Percentiles rank a stretch among this genome's conserved stretches.
phyloP scores from a whole-genome alignment of 2,888 invertebrate genomes.

The Pyrocoelia pectoralis region DNA sequence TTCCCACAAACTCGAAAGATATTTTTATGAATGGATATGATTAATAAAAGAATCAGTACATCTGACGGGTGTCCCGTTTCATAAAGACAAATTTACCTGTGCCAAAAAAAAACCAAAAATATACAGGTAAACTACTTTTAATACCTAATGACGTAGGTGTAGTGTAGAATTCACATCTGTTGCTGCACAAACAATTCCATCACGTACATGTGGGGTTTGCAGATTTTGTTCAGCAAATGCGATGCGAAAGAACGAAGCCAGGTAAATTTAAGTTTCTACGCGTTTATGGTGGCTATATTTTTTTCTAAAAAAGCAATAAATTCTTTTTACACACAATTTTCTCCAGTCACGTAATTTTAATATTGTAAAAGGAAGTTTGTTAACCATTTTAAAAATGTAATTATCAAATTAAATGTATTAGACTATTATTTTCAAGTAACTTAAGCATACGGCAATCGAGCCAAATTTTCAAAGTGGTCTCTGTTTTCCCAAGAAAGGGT shows the following conservation, averaged over 20 bases:
- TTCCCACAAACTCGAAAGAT: neutral
- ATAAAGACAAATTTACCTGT: conserved; percentile 43
- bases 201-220: conserved; percentile 50
- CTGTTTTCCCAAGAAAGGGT: conserved; percentile 7
- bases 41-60: neutral
- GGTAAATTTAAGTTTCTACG: conserved; percentile 38
- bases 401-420: neutral
- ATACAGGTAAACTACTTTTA: conserved; percentile 47
- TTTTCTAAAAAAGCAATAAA: neutral
- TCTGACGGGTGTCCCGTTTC: neutral
- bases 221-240: conserved; percentile 50
- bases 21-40: neutral
- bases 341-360: neutral
- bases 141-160: conserved; percentile 46
- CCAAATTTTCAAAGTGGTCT: neutral
- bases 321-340: neutral
- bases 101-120: conserved; percentile 40
- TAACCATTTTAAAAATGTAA: neutral
- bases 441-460: conserved; percentile 1
- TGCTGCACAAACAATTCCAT: conserved; percentile 46
- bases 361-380: conserved; percentile 3
- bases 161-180: conserved; percentile 48
- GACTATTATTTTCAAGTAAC: neutral
- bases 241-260: conserved; percentile 41
- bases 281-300: neutral